Evolutionary conservation across 30 jellyfish, hydroid and myxozoan genomes (phyloP).

Genomic region (Aurelia aurita complex sp. Pacific): DNA sequence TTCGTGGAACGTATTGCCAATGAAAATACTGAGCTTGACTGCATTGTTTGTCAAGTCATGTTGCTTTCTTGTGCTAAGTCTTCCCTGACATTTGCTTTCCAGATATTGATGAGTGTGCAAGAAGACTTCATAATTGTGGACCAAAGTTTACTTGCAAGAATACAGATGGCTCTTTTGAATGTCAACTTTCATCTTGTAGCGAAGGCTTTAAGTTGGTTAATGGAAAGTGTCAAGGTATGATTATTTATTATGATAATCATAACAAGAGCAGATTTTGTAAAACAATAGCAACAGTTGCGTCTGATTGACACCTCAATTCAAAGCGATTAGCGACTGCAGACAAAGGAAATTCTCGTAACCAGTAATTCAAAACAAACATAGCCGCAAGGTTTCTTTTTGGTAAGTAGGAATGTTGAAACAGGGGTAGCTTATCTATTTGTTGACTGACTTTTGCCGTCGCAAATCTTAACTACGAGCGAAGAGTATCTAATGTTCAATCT

Average conservation of each 20-base stretch:
- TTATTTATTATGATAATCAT: not conserved
- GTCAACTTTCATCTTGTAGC: constrained; percentile 47
- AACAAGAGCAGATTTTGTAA: not conserved
- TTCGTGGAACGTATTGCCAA: not conserved
- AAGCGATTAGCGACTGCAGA: no score
- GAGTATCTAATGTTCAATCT: no score
- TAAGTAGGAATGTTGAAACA: no score
- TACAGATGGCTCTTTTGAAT: constrained; percentile 37
- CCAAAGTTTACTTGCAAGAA: constrained; percentile 44
- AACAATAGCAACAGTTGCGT: no score
- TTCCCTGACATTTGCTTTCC: not conserved
- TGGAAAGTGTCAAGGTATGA: constrained; percentile 59
- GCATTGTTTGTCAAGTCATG: not conserved
- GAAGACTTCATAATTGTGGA: constrained; percentile 50
- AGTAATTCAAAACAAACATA: no score
- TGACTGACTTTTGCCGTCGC: no score
- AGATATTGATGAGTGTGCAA: constrained; percentile 69
- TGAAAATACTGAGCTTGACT: not conserved
- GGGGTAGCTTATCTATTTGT: no score
- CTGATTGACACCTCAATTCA: no score
- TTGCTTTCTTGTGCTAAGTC: not conserved
- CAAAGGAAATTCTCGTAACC: no score
- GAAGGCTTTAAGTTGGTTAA: constrained; percentile 36
- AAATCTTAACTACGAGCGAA: no score
- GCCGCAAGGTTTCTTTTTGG: no score